These are phyloP conservation scores for Gallinago media DNA, from an alignment of 2,113 vertebrate genomes.

Conservation along the genomic window DNA sequence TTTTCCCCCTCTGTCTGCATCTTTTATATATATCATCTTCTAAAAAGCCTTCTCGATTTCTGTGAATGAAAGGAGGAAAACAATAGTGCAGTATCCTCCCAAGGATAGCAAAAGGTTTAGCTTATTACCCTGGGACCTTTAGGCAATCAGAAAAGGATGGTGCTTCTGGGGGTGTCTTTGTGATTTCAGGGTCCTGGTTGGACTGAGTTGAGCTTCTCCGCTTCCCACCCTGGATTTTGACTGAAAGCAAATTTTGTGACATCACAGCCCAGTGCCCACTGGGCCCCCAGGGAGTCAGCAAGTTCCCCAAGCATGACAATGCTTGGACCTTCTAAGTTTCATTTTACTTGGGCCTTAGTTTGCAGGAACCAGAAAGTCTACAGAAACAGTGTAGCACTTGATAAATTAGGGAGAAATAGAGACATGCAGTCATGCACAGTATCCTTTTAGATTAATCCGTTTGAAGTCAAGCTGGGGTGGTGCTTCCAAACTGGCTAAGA, in stretches of 20 bases:
- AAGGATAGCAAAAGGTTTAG: neutral
- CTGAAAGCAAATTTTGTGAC: neutral
- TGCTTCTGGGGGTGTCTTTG: neutral
- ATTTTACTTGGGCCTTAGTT: neutral
- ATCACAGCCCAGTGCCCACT: neutral
- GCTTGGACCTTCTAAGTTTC: neutral
- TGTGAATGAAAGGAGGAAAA: neutral
- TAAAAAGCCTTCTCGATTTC: neutral
- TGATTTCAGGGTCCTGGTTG: neutral
- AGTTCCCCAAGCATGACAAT: rapidly evolving
- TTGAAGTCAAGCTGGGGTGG: neutral
- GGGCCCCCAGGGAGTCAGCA: neutral
- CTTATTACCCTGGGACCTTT: neutral
- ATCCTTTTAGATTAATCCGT: neutral
- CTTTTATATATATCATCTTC: neutral
- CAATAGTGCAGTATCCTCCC: neutral
- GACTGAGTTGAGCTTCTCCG: neutral
- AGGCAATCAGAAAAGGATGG: neutral
- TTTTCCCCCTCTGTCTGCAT: neutral
- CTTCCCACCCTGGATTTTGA: neutral
- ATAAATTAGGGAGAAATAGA: neutral
- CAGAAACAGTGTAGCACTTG: neutral
- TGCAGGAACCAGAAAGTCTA: neutral
- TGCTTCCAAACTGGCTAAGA: neutral
- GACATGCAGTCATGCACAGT: neutral